phyloP scores from a whole-genome alignment of 2,113 vertebrate genomes.

The Lepisosteus oculatus region DNA sequence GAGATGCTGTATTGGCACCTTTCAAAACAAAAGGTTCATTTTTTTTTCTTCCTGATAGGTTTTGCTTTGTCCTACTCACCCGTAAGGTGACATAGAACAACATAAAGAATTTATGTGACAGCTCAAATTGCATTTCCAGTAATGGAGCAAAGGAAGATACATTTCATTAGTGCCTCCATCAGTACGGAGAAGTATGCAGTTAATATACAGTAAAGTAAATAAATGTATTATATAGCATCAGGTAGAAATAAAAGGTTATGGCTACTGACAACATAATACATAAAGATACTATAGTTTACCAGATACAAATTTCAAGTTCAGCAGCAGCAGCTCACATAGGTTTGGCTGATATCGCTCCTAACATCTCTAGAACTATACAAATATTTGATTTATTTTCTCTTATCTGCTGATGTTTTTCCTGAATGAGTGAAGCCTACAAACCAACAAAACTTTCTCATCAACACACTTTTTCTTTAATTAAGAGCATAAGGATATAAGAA shows the following conservation, averaged over 20 bases:
- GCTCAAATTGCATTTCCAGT: conserved; percentile 48
- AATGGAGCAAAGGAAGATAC: conserved; percentile 33
- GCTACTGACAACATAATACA: too few relatives aligned
- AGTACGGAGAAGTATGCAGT: conserved; percentile 12
- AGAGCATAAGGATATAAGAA: too few relatives aligned
- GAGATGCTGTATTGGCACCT: conserved; percentile 60
- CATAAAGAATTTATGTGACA: conserved; percentile 53
- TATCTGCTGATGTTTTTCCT: too few relatives aligned
- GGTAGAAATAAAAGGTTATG: not conserved
- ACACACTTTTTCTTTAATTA: too few relatives aligned
- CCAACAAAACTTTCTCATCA: too few relatives aligned
- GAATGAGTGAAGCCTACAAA: too few relatives aligned
- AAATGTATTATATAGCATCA: not conserved
- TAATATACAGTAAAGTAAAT: not conserved
- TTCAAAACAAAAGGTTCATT: conserved; percentile 4
- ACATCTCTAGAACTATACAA: too few relatives aligned
- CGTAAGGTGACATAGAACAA: conserved; percentile 29
- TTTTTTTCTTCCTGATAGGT: conserved; percentile 27
- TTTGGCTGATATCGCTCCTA: too few relatives aligned
- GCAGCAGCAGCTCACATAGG: too few relatives aligned
- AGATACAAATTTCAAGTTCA: too few relatives aligned
- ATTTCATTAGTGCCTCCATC: conserved; percentile 41
- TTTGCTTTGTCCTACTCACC: conserved; percentile 33
- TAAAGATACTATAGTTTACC: too few relatives aligned
- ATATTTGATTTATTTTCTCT: too few relatives aligned